Base-by-base conservation (phyloP, 1,140 invertebrate species). In the Macrostomum lignano region DNA sequence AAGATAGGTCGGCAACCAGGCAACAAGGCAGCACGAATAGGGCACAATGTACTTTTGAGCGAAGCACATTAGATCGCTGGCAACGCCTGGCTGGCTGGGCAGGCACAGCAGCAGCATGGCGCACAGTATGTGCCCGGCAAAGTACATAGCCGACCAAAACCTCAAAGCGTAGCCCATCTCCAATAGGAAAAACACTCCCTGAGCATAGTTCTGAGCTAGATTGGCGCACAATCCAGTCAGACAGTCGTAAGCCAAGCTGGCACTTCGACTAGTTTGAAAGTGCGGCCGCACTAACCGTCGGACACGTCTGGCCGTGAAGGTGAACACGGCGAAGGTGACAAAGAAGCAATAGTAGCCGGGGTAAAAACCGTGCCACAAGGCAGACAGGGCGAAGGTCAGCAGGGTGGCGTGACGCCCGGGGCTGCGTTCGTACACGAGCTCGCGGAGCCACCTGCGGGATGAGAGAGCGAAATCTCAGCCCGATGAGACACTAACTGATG, bases 291-390 rank as follows among this genome's bases (percentile, higher is more conserved):
- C 58, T 36, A 67, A 62, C 32, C 67, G 63, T 22, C 74, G 65
- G 28, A 72, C 74, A 37, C 61, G 60, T 62, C 82, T 67, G 17
- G 74, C 69, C 13, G 73, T 71, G 31, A 73, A 60, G 2, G 81
- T 86, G 46, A 82, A 73, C 2, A 93, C 43, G 0, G 76, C 76
- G 9, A 72, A 79, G 17, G 67, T 71, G 17, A 74, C 64, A 56
- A 96, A 96, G 1, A 79, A 84, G 22, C 93, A 48, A 53, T 93
- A 96, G 61, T 96, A 96, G 9, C 86, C 82, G 4, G 81, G 79
- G 60, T 86, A 81, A 53, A 86, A 88, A 35, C 61, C 86, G 60
- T 94, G 86, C 86, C 86, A 94, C 15, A 91, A 48, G 11, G 81
- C 81, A 17, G 77, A 86, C 28, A 88, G 60, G 2, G 68, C 57